Percentiles rank a stretch among this genome's conserved stretches.
These are phyloP conservation scores for Opisthograptis luteolata DNA, from an alignment of 2,888 invertebrate genomes.

Conservation along the genomic window DNA sequence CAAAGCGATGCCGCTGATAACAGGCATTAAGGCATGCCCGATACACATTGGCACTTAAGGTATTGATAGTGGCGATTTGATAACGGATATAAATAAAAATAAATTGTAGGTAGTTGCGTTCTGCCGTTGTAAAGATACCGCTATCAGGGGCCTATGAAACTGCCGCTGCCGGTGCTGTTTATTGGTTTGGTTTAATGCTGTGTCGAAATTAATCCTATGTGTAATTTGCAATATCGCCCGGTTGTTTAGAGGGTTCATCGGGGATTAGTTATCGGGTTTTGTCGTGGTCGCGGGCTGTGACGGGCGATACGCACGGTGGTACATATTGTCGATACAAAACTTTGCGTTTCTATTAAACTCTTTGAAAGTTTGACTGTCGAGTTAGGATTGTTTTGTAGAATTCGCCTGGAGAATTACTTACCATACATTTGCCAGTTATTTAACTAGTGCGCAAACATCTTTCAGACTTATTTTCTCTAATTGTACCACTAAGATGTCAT, in stretches of 20 bases:
- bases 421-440: too few relatives aligned
- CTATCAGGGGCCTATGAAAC: conserved; percentile 45
- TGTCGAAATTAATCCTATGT: conserved; percentile 42
- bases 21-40: conserved; percentile 60
- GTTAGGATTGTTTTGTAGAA: too few relatives aligned
- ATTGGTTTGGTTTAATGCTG: conserved; percentile 58
- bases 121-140: conserved; percentile 70
- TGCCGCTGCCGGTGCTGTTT: conserved; percentile 54
- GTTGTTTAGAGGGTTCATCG: conserved; percentile 27
- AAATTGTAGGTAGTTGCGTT: conserved; percentile 68
- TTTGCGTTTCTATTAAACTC: too few relatives aligned
- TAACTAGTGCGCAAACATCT: too few relatives aligned
- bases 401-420: too few relatives aligned
- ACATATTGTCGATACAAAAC: not conserved
- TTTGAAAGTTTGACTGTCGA: too few relatives aligned
- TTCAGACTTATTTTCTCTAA: too few relatives aligned
- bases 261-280: conserved; percentile 24
- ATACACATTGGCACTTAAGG: conserved; percentile 77
- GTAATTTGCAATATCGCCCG: conserved; percentile 48
- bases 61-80: conserved; percentile 61
- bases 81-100: conserved; percentile 77
- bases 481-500: too few relatives aligned
- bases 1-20: conserved; percentile 70
- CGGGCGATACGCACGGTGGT: conserved; percentile 3
- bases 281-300: conserved; percentile 11